Base-by-base conservation (phyloP, 1,140 invertebrate genomes). In the Mizuhopecten yessoensis region DNA sequence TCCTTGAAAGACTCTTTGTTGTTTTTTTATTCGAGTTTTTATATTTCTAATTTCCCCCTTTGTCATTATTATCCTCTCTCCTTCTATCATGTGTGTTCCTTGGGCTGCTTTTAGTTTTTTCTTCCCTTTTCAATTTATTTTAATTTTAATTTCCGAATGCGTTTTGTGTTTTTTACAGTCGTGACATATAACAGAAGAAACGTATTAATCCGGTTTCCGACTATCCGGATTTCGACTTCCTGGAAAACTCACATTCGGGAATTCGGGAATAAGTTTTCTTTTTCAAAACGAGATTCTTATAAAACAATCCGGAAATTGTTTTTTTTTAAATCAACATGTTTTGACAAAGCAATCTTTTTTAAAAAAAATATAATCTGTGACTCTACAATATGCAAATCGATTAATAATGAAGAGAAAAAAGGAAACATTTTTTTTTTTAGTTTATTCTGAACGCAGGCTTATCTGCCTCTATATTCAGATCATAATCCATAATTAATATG, bases 1-100 rank as follows among this genome's bases (percentile, higher is more conserved):
- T 75, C n/a, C 57, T 75, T 75, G 23, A n/a, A 75, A 7, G 57
- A 29, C 5, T 75, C 57, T 75, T 75, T 75, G 57, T 75, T 75
- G 23, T 75, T 75, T 49, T 75, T 75, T 75, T 75, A 75, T 29
- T 75, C 57, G 23, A 75, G 15, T 75, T n/a, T 75, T 75, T 75
- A 75, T 75, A 5, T 75, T 29, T 75, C n/a, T 75, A 75, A 45
- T 75, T 75, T 75, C n/a, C 3, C 57, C n/a, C 11, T 75, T 75
- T 75, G n/a, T 75, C 57, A 29, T 75, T 29, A 49, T 49, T 23
- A 23, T 20, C 11, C 13, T 29, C 11, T 17, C n/a, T 75, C 23
- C 23, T 29, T 75, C 5, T 75, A 29, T n/a, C n/a, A 45, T 45
- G 57, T 29, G 57, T 75, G 57, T 75, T 17, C 57, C 17, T 75